phyloP scores from a whole-genome alignment of 92 coral and sea anemone genomes.

The Virgularia gustaviana region DNA sequence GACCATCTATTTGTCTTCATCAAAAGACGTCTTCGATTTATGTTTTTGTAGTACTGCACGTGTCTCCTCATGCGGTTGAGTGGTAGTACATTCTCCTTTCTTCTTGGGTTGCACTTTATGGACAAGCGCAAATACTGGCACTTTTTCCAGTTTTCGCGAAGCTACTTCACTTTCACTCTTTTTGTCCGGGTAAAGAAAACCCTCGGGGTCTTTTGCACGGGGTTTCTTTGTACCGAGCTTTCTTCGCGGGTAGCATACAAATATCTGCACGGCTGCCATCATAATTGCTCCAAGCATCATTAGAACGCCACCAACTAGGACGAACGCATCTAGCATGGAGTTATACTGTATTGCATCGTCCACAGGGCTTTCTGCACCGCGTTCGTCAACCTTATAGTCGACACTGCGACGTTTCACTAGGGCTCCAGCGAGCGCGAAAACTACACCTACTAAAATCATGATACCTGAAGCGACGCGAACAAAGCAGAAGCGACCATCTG shows the following conservation, averaged over 20 bases:
- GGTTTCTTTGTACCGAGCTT: conserved; percentile 36
- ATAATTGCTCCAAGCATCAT: conserved; percentile 73
- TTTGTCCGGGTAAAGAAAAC: conserved; percentile 49
- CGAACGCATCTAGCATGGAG: conserved; percentile 82
- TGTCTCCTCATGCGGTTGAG: too few species aligned
- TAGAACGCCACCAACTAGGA: conserved; percentile 77
- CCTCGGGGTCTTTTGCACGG: conserved; percentile 41
- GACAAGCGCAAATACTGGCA: conserved; percentile 90
- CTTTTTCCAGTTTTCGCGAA: conserved; percentile 67
- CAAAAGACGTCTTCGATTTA: conserved; percentile 80
- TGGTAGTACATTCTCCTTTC: conserved; percentile 14
- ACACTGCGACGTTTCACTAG: conserved; percentile 77
- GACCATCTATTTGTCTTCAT: conserved; percentile 72
- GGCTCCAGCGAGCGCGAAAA: conserved; percentile 85
- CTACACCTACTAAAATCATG: conserved; percentile 73
- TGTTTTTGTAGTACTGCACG: background rate
- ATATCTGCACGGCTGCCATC: conserved; percentile 71
- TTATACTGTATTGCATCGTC: conserved; percentile 74
- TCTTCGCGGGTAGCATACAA: conserved; percentile 35
- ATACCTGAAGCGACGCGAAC: conserved; percentile 66
- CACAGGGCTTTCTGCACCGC: conserved; percentile 67
- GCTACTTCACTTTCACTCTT: conserved; percentile 33
- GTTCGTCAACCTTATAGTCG: conserved; percentile 71
- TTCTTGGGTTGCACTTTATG: conserved; percentile 84
- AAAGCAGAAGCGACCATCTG: conserved; percentile 71